Conservation (phyloP, 2,113 vertebrate species). For the Sprattus sprattus region DNA sequence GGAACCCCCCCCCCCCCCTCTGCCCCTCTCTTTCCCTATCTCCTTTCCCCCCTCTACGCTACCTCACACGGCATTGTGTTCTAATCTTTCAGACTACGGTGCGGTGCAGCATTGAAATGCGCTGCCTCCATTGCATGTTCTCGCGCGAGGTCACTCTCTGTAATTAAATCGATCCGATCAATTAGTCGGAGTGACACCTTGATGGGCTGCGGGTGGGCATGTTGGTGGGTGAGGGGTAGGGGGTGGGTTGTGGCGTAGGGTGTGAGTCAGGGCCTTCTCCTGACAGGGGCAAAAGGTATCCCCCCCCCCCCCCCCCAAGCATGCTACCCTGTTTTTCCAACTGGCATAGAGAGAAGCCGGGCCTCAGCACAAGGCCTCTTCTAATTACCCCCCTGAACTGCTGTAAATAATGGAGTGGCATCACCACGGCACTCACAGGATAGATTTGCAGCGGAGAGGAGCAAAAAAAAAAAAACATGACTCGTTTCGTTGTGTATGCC, state of each 20-base stretch:
- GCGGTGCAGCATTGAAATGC: slow-evolving; percentile 15
- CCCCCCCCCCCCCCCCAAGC: not conserved
- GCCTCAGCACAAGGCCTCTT: slow-evolving; percentile 57
- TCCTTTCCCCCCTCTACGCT: not conserved
- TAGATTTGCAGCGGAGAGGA: not conserved
- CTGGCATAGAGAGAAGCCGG: slow-evolving; percentile 24
- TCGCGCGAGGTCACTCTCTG: slow-evolving; percentile 35
- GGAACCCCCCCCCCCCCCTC: not conserved
- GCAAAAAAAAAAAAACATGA: not conserved
- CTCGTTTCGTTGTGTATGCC: not conserved
- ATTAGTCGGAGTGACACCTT: slow-evolving; percentile 60
- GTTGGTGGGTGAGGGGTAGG: slow-evolving; percentile 31
- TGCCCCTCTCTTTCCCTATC: not conserved
- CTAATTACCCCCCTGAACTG: slow-evolving; percentile 62
- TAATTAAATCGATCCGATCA: slow-evolving; percentile 61
- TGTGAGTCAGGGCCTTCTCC: not conserved
- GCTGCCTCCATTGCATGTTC: slow-evolving; percentile 7
- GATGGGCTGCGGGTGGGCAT: slow-evolving; percentile 44
- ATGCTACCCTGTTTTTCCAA: too few relatives aligned
- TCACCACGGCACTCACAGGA: slow-evolving; percentile 22
- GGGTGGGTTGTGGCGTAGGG: not conserved
- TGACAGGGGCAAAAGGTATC: too few relatives aligned
- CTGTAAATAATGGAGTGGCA: slow-evolving; percentile 57
- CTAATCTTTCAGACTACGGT: slow-evolving; percentile 39
- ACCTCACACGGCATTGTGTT: slow-evolving; percentile 6